Evolutionary conservation across 2,113 vertebrate species (phyloP), one percentile per base, ranked within the genome.

Genomic region (Serilophus lunatus): DNA sequence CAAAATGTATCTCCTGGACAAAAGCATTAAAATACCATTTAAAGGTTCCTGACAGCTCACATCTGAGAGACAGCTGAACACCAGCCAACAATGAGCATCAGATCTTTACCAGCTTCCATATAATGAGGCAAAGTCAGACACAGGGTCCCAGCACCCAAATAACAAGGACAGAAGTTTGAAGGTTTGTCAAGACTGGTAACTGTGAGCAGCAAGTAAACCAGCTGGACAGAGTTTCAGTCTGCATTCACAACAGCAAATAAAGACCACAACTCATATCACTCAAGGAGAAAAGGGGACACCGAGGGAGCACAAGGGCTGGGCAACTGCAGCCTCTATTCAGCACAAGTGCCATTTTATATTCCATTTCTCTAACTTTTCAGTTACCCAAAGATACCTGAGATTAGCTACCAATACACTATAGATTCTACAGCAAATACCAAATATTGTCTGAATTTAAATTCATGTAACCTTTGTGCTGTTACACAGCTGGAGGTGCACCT

Each of bases 91-190:
- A 42, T 1, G 4, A 82, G 2, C 3, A 84, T 2, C 45, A 65
- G 22, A 69, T 31, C 77, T 61, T 40, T 8, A 79, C 15, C 31
- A 70, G 35, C 36, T 63, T 57, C 17, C 28, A 36, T 14, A 7
- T 17, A 40, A 3, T 0, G 2, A 81, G 42, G 10, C 25, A 66
- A 71, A 60, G 17, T 36, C 9, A 29, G 6, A 59, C 0, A 1
- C 13, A 24, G 23, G 33, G 54, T 69, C n/a, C 57, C 57, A 19
- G 72, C 29, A 35, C 24, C 31, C 71, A 72, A 18, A 25, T 13
- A 60, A 65, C 9, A 51, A 35, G 24, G 59, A 38, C 33, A 49
- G 31, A 83, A 80, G 20, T 47, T 22, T 23, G 18, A 54, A 82
- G 57, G 29, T 47, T 22, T 80, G 56, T 23, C 25, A 29, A 14